Conservation (phyloP, 2,888 invertebrate species). For the Ormia ochracea region DNA sequence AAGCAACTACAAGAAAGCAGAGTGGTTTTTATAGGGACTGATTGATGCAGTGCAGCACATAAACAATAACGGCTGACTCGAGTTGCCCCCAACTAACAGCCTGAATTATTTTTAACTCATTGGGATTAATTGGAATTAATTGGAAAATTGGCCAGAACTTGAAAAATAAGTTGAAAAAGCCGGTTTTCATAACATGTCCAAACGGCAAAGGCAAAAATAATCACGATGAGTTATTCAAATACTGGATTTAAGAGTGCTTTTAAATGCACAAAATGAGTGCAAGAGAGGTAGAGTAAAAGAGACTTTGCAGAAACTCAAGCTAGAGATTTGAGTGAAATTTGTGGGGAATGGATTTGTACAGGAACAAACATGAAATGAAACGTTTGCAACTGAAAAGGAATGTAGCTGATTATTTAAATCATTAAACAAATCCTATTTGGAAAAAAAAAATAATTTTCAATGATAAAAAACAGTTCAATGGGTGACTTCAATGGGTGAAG, state of each 20-base stretch:
- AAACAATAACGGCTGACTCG: neutral
- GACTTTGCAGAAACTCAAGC: neutral
- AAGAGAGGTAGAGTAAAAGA: neutral
- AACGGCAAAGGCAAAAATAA: constrained; percentile 22
- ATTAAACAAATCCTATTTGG: no score
- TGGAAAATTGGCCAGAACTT: constrained; percentile 63
- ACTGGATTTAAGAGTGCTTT: neutral
- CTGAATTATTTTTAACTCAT: constrained; percentile 57
- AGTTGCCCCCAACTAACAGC: constrained; percentile 28
- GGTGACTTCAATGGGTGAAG: no score
- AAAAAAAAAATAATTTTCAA: neutral
- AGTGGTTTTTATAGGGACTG: constrained; percentile 12
- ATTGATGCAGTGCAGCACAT: neutral
- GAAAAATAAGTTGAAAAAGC: constrained; percentile 57
- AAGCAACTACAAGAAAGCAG: neutral
- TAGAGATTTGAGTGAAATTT: neutral
- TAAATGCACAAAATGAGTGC: neutral
- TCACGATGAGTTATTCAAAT: constrained; percentile 20
- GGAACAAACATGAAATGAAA: neutral
- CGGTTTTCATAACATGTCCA: constrained; percentile 41
- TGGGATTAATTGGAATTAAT: constrained; percentile 63
- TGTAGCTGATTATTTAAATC: no score
- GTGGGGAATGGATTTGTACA: neutral
- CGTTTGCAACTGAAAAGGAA: neutral
- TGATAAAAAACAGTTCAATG: neutral